phyloP scores from a whole-genome alignment of 2,888 invertebrate species.

The Myathropa florea region DNA sequence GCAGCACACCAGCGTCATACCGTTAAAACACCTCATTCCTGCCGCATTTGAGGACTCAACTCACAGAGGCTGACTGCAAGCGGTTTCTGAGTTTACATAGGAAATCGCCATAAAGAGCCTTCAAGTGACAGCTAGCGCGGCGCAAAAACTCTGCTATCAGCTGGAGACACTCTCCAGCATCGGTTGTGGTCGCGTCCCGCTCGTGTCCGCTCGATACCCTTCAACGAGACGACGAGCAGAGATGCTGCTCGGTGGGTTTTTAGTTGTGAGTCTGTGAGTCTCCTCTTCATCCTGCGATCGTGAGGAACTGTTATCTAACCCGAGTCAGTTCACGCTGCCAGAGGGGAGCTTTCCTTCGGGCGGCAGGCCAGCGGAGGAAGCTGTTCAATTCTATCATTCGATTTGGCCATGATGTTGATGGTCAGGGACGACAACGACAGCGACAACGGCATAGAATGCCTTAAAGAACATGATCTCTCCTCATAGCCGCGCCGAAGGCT shows the following conservation, averaged over 20 bases:
- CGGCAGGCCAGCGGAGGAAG: not conserved
- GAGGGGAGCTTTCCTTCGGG: slow-evolving; percentile 15
- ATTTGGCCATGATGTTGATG: slow-evolving; percentile 51
- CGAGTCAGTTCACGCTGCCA: slow-evolving; percentile 36
- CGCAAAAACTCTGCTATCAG: not conserved
- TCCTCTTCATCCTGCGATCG: slow-evolving; percentile 21
- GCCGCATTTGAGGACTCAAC: slow-evolving; percentile 38
- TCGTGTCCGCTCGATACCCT: slow-evolving; percentile 56
- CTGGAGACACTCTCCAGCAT: not conserved
- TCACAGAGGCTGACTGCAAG: not conserved
- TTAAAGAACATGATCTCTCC: slow-evolving; percentile 56
- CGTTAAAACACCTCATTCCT: slow-evolving; percentile 64
- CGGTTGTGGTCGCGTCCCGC: no score
- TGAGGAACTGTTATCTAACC: slow-evolving; percentile 69
- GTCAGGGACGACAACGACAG: slow-evolving; percentile 42
- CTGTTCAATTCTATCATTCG: not conserved
- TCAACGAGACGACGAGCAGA: slow-evolving; percentile 24
- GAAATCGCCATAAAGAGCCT: slow-evolving; percentile 55
- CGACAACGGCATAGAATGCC: slow-evolving; percentile 41
- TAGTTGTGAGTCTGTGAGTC: slow-evolving; percentile 20
- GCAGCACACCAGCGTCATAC: slow-evolving; percentile 43
- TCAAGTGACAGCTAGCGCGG: slow-evolving; percentile 46
- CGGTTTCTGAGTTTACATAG: slow-evolving; percentile 32
- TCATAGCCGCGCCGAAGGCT: slow-evolving; percentile 52
- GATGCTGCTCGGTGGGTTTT: slow-evolving; percentile 21